Base-by-base conservation (phyloP, 2,888 invertebrate genomes). In the Cyclophora punctaria region DNA sequence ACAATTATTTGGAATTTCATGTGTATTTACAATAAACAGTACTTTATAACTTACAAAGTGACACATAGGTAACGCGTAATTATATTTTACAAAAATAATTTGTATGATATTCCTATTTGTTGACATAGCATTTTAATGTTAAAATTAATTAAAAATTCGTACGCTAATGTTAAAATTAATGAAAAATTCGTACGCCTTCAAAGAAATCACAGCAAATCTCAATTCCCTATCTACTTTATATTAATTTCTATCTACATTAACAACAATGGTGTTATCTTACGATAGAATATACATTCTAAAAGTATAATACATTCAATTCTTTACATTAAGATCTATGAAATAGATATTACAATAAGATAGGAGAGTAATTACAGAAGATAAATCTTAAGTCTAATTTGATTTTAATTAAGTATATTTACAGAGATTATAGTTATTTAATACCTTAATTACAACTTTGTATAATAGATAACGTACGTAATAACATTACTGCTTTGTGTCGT, bases 131-230 rank as follows among this genome's bases (percentile, higher is more conserved):
- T 34, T 51, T 35, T 50, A 58, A 55, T 53, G 56, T 42, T 58
- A 57, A 51, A 62, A 63, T 48, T 45, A 60, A 59, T 57, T 59
- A 62, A 63, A 65, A 57, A 49, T 52, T 20, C 20, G 20, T 20
- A 20, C 20, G 20, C 20, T 50, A 58, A 55, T 53, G 56, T 42
- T 58, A 57, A 51, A 62, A 63, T 48, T 45, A 60, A 59, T 57
- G 59, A 62, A 63, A 65, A 57, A 49, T 52, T 20, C 20, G 20
- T 20, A 63, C 57, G 64, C 61, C 55, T 56, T 60, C 56, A 73
- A 78, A 76, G 62, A 69, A 80, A 83, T 80, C 79, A 83, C 81
- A 83, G 80, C 80, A 64, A 77, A 78, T 80, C 56, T 75, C 62
- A 66, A 71, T 78, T 69, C 63, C 66, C 76, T 79, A 78, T 66